These are phyloP conservation scores for Ooceraea biroi DNA, from an alignment of 1,140 invertebrate species.

Conservation along the genomic window DNA sequence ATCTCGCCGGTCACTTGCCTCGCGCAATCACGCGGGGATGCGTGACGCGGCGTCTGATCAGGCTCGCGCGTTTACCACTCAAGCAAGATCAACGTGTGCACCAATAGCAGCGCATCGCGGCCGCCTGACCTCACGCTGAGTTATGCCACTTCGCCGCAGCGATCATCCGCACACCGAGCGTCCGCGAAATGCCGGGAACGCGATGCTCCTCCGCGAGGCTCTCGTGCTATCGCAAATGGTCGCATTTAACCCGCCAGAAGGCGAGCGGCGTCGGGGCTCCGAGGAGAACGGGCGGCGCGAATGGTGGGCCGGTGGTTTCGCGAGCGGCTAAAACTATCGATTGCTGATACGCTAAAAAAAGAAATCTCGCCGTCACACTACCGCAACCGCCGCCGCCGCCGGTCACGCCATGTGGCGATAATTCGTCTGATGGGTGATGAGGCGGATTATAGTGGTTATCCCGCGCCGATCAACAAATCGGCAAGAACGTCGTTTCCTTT, in stretches of 20 bases:
- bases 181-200: not conserved
- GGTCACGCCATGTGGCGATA: slow-evolving; percentile 38
- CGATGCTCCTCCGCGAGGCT: too few species aligned
- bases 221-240: too few species aligned
- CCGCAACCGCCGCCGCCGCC: too few species aligned
- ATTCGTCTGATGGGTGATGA: slow-evolving; percentile 34
- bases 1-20: not conserved
- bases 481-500: not conserved
- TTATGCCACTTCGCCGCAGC: slow-evolving; percentile 51
- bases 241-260: not conserved
- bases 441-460: not conserved
- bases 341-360: slow-evolving; percentile 60
- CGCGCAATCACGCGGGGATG: not conserved
- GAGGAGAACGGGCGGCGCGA: not conserved
- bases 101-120: slow-evolving; percentile 58
- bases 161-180: slow-evolving; percentile 14
- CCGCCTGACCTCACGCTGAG: slow-evolving; percentile 51
- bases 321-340: slow-evolving; percentile 31
- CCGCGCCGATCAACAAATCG: not conserved
- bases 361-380: slow-evolving; percentile 11
- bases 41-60: slow-evolving; percentile 44
- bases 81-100: slow-evolving; percentile 42
- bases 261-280: not conserved
- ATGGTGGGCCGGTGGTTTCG: slow-evolving; percentile 1
- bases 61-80: slow-evolving; percentile 46